Conservation (phyloP, 2,113 vertebrate genomes). For the Petrocephalus zakoni region DNA sequence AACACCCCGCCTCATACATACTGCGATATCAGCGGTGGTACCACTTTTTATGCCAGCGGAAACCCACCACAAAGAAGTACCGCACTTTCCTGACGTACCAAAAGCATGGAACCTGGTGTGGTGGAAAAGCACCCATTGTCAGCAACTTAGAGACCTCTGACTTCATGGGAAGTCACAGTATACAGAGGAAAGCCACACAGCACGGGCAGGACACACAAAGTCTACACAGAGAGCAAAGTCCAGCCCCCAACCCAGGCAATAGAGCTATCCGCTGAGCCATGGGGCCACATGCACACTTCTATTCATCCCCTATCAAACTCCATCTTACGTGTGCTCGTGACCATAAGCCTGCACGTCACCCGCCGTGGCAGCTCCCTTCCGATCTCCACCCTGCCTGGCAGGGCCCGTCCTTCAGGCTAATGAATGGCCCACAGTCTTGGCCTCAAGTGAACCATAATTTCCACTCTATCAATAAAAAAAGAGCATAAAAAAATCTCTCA, state of each 20-base stretch:
- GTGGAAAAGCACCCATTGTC: background rate
- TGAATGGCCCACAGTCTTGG: background rate
- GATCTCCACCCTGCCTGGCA: background rate
- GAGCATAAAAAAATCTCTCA: background rate
- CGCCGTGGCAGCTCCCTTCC: background rate
- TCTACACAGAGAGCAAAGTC: background rate
- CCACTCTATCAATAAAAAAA: background rate
- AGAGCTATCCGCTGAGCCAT: background rate
- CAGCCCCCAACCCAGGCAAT: background rate
- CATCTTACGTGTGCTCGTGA: background rate
- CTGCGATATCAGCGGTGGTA: background rate
- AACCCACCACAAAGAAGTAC: background rate
- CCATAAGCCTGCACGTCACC: background rate
- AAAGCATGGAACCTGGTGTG: background rate
- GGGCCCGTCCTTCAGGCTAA: background rate
- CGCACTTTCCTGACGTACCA: background rate
- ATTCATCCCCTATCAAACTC: background rate
- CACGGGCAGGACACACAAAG: background rate
- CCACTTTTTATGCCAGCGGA: background rate
- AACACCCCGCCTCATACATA: background rate
- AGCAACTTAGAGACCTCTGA: background rate
- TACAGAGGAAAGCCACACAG: background rate
- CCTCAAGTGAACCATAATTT: conserved; percentile 9
- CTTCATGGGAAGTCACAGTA: background rate
- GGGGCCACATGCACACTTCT: background rate